A percentile compares a stretch with the other conserved stretches of the same genome.
phyloP scores from a whole-genome alignment of 2,113 vertebrate genomes.

The Desmodus rotundus region DNA sequence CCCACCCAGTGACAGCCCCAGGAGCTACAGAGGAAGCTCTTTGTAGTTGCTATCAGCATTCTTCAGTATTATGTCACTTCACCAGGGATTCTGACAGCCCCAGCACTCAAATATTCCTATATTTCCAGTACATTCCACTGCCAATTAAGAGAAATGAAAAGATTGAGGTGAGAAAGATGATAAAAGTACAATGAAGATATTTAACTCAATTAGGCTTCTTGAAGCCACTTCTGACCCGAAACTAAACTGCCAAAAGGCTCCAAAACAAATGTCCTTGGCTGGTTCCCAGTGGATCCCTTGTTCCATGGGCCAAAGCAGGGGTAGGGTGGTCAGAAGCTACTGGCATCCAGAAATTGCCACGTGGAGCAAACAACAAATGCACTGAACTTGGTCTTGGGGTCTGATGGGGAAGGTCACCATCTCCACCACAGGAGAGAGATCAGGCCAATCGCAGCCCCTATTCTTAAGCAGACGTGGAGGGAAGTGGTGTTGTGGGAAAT shows the following conservation, averaged over 20 bases:
- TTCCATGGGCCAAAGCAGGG: not conserved
- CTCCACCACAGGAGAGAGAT: not conserved
- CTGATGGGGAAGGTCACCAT: slow-evolving; percentile 35
- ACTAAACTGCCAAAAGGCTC: slow-evolving; percentile 54
- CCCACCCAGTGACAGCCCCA: not conserved
- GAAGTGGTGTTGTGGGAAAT: slow-evolving; percentile 43
- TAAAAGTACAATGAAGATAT: slow-evolving; percentile 41
- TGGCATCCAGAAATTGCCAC: slow-evolving; percentile 44
- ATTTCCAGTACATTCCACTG: not conserved
- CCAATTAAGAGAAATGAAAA: slow-evolving; percentile 6
- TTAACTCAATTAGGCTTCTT: slow-evolving; percentile 30
- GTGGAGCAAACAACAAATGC: slow-evolving; percentile 35
- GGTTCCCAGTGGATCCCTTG: not conserved
- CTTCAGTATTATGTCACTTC: not conserved
- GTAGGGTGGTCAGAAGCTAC: slow-evolving; percentile 16
- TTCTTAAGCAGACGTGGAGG: slow-evolving; percentile 27
- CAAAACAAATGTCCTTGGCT: slow-evolving; percentile 46
- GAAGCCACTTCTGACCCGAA: slow-evolving; percentile 57
- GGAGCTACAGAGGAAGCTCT: not conserved
- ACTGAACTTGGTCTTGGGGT: slow-evolving; percentile 15
- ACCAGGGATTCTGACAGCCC: not conserved
- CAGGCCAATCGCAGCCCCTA: not conserved
- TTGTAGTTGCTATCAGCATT: not conserved
- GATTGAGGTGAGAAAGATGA: not conserved
- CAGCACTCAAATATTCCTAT: not conserved